Evolutionary conservation across 2,888 invertebrate species (phyloP).

Genomic region (Antheraea yamamai): DNA sequence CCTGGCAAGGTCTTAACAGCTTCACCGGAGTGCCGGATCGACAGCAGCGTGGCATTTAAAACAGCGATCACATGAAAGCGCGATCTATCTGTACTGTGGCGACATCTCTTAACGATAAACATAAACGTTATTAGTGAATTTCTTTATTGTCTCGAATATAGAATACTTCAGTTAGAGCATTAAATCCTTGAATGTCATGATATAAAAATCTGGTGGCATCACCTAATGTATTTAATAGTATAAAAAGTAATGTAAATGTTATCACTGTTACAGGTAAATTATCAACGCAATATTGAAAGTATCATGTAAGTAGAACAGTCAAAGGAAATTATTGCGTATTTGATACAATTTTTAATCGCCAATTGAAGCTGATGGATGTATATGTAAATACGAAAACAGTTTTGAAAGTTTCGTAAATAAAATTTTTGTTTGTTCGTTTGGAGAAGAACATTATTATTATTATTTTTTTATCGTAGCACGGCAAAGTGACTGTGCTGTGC

Average conservation of each 20-base stretch:
- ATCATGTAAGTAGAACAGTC: background rate
- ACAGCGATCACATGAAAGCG: too few relatives aligned
- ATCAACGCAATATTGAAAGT: background rate
- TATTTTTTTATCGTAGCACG: too few relatives aligned
- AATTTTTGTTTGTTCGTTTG: background rate
- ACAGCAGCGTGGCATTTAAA: too few relatives aligned
- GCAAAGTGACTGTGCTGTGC: too few relatives aligned
- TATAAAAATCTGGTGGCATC: background rate
- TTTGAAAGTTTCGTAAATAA: background rate
- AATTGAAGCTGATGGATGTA: background rate
- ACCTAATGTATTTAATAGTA: background rate
- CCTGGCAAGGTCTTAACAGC: too few relatives aligned
- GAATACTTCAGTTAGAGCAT: background rate
- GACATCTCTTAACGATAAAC: too few relatives aligned
- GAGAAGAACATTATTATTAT: background rate
- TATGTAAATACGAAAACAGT: background rate
- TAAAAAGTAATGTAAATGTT: background rate
- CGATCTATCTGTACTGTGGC: too few relatives aligned
- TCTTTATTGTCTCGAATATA: background rate
- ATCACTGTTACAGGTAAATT: constrained; percentile 4
- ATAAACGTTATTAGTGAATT: too few relatives aligned
- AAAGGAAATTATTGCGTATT: background rate
- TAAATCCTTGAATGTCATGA: background rate
- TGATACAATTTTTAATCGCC: background rate
- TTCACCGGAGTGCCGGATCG: too few relatives aligned